Base-by-base conservation (phyloP, 2,113 vertebrate genomes). In the Ascaphus truei region DNA sequence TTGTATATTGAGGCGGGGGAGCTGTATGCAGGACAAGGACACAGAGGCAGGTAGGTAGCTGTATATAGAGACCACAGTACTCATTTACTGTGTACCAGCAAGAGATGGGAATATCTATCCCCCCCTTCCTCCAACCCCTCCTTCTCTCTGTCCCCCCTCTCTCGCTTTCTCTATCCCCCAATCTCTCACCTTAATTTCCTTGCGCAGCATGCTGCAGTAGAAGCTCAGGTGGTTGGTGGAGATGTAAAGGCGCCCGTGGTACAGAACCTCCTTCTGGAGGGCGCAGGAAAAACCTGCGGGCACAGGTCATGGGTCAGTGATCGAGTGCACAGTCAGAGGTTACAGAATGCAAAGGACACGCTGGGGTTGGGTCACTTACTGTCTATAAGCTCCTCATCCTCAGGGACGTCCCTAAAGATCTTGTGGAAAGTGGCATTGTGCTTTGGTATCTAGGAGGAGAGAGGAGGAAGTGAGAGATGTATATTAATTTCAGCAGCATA, bases 221-320 rank as follows among this genome's bases (percentile, higher is more conserved):
- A 95, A 95, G 78, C 90, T 93, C 75, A 92, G 9, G 3, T 91
- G 72, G 34, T n/a, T 74, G 7, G 86, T 84, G 2, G 89, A 90
- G 73, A 95, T 43, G 23, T 92, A 96, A 15, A 95, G 86, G 29
- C 88, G 86, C 45, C 94, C 92, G 0, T 91, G 92, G 72, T 92
- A 95, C 48, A 90, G 89, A 61, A 94, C 86, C 61, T 95, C 93
- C 64, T 82, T 87, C 73, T 93, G 93, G 82, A 94, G 88, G 48
- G 94, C 89, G 7, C 94, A 95, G 22, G 93, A 80, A 79, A 92
- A 93, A 91, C 69, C 34, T 18, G 16, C 2, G 13, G 3, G 51
- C 12, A 3, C 12, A 37, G 12, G 1, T 22, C 2, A 25, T 13
- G 20, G 7, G 20, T 41, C 3, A 48, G 15, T 5, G 9, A 6